Base-by-base conservation (phyloP, 2,797 vertebrate genomes). In the Orestias chungarensis region DNA sequence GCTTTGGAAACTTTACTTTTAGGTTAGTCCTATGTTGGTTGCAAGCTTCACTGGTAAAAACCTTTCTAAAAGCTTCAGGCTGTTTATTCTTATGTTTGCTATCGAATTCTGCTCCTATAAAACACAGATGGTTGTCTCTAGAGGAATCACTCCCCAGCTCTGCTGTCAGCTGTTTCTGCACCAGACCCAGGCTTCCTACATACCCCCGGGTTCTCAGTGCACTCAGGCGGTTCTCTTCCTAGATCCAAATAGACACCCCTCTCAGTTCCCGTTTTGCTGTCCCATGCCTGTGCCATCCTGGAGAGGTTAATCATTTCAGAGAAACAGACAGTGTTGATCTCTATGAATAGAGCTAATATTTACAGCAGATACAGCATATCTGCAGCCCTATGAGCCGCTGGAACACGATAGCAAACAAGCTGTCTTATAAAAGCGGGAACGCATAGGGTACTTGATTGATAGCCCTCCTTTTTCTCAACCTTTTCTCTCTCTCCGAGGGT, bases 221-320 rank as follows among this genome's bases (percentile, higher is more conserved):
- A 70, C 70, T 54, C 20, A 25, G 57, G 10, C 75, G 29, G 65
- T 73, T 71, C 61, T 76, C 64, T 54, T 33, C 64, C 40, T 35
- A 18, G 2, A 75, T 27, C 6, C 71, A 17, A 18, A 10, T 50
- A 74, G 73, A 68, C 75, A 3, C 31, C 49, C 50, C 38, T 2
- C 46, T 75, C 71, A 64, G 71, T 59, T 78, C 68, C 68, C 38
- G 75, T 55, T 71, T 29, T 27, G 4, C 77, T 64, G 29, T 69
- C 75, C 46, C 1, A 73, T 78, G 65, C 70, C 66, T 62, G 61
- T 43, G 38, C 64, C 78, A 64, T 70, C 64, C 72, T 70, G 64
- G 75, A 23, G 23, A 66, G 43, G 81, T 65, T 73, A 64, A 86
- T 85, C 77, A 79, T 82, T 75, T 80, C 64, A 1, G 33, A 65